phyloP scores from a whole-genome alignment of 2,888 invertebrate genomes.

The Tetragnatha montana region DNA sequence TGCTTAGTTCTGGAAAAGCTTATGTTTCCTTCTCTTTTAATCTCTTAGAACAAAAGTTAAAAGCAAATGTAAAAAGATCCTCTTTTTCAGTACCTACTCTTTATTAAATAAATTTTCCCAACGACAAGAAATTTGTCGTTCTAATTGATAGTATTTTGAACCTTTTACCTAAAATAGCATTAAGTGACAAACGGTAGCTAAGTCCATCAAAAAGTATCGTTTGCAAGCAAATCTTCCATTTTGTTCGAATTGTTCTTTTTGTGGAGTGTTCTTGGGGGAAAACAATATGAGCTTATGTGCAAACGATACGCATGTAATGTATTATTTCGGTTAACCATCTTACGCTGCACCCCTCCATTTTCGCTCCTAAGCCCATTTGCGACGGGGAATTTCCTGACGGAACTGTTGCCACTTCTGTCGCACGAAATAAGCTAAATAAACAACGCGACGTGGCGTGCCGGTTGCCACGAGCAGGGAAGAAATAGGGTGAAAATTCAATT shows the following conservation, averaged over 20 bases:
- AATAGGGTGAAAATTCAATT: constrained; percentile 67
- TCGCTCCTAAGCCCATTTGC: constrained; percentile 59
- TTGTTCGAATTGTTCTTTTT: not conserved
- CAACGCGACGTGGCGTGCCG: constrained; percentile 58
- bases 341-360: constrained; percentile 14
- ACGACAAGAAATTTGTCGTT: not conserved
- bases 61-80: not conserved
- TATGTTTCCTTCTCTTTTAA: not conserved
- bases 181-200: not conserved
- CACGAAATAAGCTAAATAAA: constrained; percentile 68
- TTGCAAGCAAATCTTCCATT: not conserved
- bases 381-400: constrained; percentile 41
- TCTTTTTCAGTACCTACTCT: not conserved
- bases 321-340: constrained; percentile 54
- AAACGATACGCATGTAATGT: constrained; percentile 38
- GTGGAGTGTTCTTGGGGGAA: not conserved
- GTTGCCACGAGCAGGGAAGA: constrained; percentile 46
- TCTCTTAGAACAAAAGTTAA: not conserved
- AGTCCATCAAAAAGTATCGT: not conserved
- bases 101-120: not conserved
- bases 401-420: constrained; percentile 65
- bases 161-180: not conserved
- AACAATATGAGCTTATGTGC: not conserved
- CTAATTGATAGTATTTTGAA: not conserved
- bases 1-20: not conserved